Evolutionary conservation across 1,140 invertebrate genomes (phyloP).

Genomic region (Wasmannia auropunctata): DNA sequence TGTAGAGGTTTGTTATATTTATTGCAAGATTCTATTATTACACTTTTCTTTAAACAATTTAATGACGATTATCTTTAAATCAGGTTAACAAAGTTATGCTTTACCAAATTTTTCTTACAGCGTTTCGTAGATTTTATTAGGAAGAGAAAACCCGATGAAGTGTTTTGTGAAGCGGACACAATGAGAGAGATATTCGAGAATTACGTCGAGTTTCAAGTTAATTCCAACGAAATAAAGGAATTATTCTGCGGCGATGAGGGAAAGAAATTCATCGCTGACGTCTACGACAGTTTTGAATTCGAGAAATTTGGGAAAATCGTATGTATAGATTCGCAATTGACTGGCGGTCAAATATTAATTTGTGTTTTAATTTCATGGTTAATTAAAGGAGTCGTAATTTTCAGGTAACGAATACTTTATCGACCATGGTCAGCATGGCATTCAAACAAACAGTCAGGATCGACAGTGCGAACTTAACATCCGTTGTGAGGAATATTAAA

Average conservation of each 20-base stretch:
- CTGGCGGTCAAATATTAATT: background rate
- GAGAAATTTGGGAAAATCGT: conserved; percentile 85
- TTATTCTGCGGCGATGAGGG: conserved; percentile 84
- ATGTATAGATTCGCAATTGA: conserved; percentile 70
- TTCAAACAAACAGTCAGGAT: conserved; percentile 67
- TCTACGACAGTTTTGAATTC: conserved; percentile 85
- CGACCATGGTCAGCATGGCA: conserved; percentile 75
- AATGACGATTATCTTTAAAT: background rate
- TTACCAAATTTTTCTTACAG: conserved; percentile 59
- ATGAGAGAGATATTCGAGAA: conserved; percentile 84
- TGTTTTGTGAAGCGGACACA: conserved; percentile 84
- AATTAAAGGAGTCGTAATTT: conserved; percentile 10
- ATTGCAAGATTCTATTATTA: background rate
- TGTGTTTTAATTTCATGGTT: background rate
- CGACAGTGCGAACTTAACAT: conserved; percentile 78
- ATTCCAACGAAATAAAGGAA: conserved; percentile 73
- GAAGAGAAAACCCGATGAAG: conserved; percentile 72
- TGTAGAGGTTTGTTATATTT: conserved; percentile 69
- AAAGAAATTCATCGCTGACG: conserved; percentile 84
- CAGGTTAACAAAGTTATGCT: background rate
- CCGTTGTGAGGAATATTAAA: conserved; percentile 69
- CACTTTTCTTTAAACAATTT: background rate
- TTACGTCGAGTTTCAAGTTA: conserved; percentile 75
- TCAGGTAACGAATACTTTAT: conserved; percentile 75
- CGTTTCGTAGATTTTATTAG: conserved; percentile 63